Percentiles rank a stretch among this genome's conserved stretches.
Evolutionary conservation across 2,113 vertebrate genomes (phyloP).

Genomic region (Siphamia tubifer): DNA sequence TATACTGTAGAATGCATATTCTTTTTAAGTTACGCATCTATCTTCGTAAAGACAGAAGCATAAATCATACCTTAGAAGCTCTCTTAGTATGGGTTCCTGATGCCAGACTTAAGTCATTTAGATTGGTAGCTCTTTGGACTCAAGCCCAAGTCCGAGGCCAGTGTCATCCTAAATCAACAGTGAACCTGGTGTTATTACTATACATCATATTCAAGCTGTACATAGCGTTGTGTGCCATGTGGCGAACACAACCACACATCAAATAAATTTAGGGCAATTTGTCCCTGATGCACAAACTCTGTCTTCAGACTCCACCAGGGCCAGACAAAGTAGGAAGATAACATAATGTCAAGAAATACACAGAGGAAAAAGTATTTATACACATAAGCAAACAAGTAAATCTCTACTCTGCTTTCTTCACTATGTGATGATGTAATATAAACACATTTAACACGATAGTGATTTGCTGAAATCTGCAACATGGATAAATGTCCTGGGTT

Average conservation of each 20-base stretch:
- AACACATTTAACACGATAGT: too few species aligned
- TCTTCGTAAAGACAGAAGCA: conserved; percentile 6
- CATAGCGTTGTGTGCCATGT: conserved; percentile 19
- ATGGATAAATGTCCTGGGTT: neutral
- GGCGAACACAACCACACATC: conserved; percentile 29
- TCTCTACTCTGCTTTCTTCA: neutral
- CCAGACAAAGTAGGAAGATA: neutral
- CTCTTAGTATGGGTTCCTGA: neutral
- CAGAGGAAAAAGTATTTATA: neutral
- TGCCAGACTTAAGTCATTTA: conserved; percentile 57
- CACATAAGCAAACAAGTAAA: neutral
- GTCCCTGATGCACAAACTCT: conserved; percentile 31
- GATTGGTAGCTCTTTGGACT: conserved; percentile 54
- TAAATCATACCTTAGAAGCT: conserved; percentile 9
- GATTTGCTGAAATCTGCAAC: neutral
- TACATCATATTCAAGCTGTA: conserved; percentile 58
- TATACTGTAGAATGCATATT: neutral
- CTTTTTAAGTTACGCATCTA: conserved; percentile 4
- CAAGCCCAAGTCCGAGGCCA: conserved; percentile 36
- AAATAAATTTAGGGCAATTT: conserved; percentile 40
- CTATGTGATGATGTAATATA: neutral
- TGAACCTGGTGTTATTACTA: conserved; percentile 25
- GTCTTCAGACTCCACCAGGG: conserved; percentile 9
- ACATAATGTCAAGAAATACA: conserved; percentile 3
- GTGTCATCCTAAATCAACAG: conserved; percentile 51